phyloP scores from a whole-genome alignment of 2,888 invertebrate species.

The Minunthozetes semirufus region DNA sequence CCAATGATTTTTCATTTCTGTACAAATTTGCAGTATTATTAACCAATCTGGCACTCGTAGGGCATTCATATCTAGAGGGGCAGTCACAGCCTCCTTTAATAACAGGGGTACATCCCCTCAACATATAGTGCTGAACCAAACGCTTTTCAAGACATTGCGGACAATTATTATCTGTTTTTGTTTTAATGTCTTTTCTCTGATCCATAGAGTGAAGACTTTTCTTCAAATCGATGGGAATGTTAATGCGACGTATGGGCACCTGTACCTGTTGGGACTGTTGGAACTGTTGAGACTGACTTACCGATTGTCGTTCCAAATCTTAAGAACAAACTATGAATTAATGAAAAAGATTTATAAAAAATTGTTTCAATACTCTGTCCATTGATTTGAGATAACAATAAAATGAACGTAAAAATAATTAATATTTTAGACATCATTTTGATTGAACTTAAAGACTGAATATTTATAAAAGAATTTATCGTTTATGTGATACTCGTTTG shows the following conservation, averaged over 20 bases:
- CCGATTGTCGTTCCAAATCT: neutral
- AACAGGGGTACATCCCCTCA: conserved; percentile 14
- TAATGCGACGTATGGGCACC: neutral
- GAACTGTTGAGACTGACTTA: too few species aligned
- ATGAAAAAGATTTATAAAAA: neutral
- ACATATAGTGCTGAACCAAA: conserved; percentile 31
- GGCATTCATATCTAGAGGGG: conserved; percentile 33
- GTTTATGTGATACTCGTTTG: too few species aligned
- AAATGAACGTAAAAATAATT: too few species aligned
- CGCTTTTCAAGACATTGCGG: conserved; percentile 27
- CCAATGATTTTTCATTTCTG: conserved; percentile 11
- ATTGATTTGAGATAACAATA: too few species aligned
- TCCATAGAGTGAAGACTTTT: neutral
- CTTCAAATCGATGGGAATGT: neutral
- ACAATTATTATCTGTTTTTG: neutral
- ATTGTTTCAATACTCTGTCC: neutral
- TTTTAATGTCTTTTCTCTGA: neutral
- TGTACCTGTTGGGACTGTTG: neutral
- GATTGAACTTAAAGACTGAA: too few species aligned
- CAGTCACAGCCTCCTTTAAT: conserved; percentile 29
- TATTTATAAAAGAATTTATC: too few species aligned
- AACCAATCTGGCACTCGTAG: neutral
- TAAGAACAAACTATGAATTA: neutral
- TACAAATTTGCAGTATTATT: neutral
- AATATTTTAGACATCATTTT: too few species aligned